phyloP scores from a whole-genome alignment of 2,113 vertebrate genomes.

The Meleagris gallopavo region DNA sequence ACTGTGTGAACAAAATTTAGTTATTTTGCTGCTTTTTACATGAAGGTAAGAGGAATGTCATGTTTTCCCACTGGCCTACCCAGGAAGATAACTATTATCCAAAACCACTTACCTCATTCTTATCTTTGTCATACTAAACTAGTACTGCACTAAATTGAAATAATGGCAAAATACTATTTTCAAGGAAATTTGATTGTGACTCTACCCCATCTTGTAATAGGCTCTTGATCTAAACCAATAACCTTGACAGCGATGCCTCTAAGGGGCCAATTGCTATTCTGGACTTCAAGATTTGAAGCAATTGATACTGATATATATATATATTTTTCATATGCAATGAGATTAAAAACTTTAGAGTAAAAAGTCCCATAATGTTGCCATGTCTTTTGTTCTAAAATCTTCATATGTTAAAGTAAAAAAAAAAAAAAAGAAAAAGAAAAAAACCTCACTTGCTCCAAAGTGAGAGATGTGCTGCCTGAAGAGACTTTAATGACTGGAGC shows the following conservation, averaged over 20 bases:
- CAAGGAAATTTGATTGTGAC: not conserved
- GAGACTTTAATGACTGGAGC: not conserved
- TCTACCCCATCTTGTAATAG: not conserved
- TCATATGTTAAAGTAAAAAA: not conserved
- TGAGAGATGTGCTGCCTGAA: not conserved
- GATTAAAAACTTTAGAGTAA: not conserved
- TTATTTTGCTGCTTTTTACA: not conserved
- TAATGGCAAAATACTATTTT: not conserved
- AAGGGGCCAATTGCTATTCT: not conserved
- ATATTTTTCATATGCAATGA: no score
- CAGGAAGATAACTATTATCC: not conserved
- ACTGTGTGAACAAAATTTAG: not conserved
- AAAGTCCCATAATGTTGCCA: not conserved
- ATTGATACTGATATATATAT: not conserved
- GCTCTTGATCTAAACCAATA: not conserved
- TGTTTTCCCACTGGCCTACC: not conserved
- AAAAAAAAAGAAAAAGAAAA: no score
- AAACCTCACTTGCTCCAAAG: no score
- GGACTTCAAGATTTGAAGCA: not conserved
- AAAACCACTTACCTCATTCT: not conserved
- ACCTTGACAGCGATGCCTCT: not conserved
- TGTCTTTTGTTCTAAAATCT: not conserved
- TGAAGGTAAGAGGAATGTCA: not conserved
- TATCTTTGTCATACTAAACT: not conserved
- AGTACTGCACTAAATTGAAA: not conserved